Evolutionary conservation across 1,140 invertebrate species (phyloP), one percentile per base, ranked within the genome.

Genomic region (Zaprionus vittiger): DNA sequence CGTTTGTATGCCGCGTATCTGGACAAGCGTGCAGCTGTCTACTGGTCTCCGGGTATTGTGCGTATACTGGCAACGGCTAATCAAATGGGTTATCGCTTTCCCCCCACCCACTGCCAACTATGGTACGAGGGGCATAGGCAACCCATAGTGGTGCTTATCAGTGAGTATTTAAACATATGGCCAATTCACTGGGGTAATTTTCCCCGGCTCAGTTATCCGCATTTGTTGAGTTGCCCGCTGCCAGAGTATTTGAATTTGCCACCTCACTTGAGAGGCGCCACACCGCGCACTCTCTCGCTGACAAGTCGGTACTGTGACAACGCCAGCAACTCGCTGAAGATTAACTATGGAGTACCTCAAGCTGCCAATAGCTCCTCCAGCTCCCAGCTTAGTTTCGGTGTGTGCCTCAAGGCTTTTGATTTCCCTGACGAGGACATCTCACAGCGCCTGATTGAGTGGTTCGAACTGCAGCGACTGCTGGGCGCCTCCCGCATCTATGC

Each of bases 331-430:
- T 97, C 97, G 91, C 92, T 98, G 6, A 93, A 95, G 6, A 96
- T 98, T 0, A 95, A 97, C 73, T 96, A 97, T 85, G 94, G 55
- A 6, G 31, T 24, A 2, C 41, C 15, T 5, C 1, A 17, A 49
- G 12, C 3, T 20, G 1, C 7, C 11, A 47, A 52, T 7, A 2
- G 6, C 14, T 15, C 59, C 17, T 54, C 31, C 20, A 52, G 9
- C 5, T 93, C 93, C 14, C 95, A 96, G 79, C 95, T 96, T 66
- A 95, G 96, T 7, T 98, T 99, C 92, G 98, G 97, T 1, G 97
- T 99, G 1, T 99, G 98, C 92, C 97, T 99, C 9, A 99, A 99
- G 94, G 98, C 94, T 0, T 93, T 99, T 3, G 97, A 98, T 92
- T 98, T 98, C 83, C 94, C 97, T 0, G 96, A 97, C 89, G 96